phyloP scores from a whole-genome alignment of 1,140 invertebrate species.

The Sitobion miscanthi region DNA sequence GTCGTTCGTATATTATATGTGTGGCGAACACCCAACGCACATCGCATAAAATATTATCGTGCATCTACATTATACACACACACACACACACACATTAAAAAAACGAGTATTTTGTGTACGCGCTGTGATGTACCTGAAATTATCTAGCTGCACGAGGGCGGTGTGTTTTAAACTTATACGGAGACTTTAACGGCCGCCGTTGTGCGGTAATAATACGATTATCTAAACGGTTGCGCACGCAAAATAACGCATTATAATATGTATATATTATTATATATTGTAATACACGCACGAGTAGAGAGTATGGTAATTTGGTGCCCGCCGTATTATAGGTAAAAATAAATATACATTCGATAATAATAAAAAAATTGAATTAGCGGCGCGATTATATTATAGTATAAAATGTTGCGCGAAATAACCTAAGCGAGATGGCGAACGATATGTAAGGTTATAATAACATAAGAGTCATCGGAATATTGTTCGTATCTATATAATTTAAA shows the following conservation, averaged over 20 bases:
- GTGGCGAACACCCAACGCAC: slow-evolving; percentile 1
- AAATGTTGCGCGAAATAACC: no score
- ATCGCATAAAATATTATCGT: not conserved
- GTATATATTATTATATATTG: not conserved
- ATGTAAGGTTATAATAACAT: no score
- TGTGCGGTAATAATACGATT: not conserved
- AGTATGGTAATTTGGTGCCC: not conserved
- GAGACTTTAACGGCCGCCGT: not conserved
- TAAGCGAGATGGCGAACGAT: no score
- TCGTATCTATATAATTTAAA: no score
- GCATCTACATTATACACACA: not conserved
- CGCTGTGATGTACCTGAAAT: not conserved
- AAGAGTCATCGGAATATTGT: no score
- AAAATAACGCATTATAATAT: not conserved
- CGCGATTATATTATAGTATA: no score
- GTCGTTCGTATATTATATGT: not conserved
- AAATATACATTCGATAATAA: no score
- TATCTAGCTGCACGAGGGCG: not conserved
- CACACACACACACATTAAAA: not conserved
- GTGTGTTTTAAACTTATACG: not conserved
- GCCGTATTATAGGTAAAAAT: no score
- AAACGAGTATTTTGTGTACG: not conserved
- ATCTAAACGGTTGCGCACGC: not conserved
- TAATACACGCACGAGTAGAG: no score
- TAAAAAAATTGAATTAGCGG: no score